Conservation (phyloP, 2,113 vertebrate genomes). For the Meleagris gallopavo region DNA sequence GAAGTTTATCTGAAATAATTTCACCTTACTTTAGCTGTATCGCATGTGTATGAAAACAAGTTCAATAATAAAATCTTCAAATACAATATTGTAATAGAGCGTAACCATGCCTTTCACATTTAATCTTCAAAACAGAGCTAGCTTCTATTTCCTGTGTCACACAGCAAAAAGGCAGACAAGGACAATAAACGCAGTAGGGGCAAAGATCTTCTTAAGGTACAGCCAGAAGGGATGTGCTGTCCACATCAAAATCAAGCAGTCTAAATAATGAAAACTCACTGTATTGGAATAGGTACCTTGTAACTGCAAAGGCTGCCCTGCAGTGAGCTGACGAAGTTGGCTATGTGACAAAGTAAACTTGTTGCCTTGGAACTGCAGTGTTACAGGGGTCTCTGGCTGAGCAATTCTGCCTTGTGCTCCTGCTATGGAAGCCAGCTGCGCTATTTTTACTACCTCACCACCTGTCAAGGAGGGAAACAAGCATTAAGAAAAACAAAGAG, state of each 20-base stretch:
- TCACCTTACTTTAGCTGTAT: background rate
- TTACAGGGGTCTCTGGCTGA: constrained; percentile 91
- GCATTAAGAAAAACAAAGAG: background rate
- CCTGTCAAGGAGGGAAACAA: constrained; percentile 74
- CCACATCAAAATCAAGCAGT: constrained; percentile 45
- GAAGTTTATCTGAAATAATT: background rate
- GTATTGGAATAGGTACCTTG: constrained; percentile 81
- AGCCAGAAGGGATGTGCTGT: background rate
- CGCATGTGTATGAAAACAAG: background rate
- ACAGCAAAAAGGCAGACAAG: background rate
- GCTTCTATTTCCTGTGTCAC: background rate
- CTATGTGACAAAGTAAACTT: constrained; percentile 93
- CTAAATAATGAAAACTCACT: background rate
- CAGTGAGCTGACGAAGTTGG: constrained; percentile 92
- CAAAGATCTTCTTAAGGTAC: background rate
- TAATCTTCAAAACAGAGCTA: background rate
- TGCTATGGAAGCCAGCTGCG: constrained; percentile 87
- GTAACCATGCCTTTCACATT: background rate
- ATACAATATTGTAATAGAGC: background rate
- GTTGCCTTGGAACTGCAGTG: constrained; percentile 93
- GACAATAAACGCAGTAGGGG: background rate
- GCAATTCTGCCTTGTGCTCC: constrained; percentile 87
- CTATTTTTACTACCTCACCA: constrained; percentile 90
- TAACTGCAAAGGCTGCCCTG: constrained; percentile 91
- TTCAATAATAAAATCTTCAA: background rate